Base-by-base conservation (phyloP, 2,797 vertebrate species). In the Saguinus oedipus region DNA sequence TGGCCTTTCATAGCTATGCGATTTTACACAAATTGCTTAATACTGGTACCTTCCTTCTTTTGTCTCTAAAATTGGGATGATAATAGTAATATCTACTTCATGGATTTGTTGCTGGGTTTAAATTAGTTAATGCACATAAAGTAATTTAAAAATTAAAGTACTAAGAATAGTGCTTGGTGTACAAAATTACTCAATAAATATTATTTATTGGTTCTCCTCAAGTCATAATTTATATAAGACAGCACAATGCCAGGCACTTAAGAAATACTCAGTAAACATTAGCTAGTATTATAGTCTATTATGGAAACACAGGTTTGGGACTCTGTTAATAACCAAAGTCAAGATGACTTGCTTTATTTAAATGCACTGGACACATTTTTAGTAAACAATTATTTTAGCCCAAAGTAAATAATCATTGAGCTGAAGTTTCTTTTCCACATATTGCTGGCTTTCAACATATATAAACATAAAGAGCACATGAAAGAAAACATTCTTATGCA, bases 331-430 rank as follows among this genome's bases (percentile, higher is more conserved):
- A 90, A 57, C 1, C 48, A 12, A 85, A 68, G 9, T 83, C 53
- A 90, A 93, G 53, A 92, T 53, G 2, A 61, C 46, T 22, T 79
- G 14, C 27, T 82, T 89, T 50, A 72, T 33, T 70, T 70, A 39
- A 92, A 85, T 24, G 5, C 4, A 74, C 53, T 46, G 50, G 26
- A 57, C 33, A 85, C 70, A 80, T 75, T 88, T 79, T 39, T 90
- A 39, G 19, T 75, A 50, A 83, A 46, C 1, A 76, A 27, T 61
- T 22, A 13, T 33, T 91, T 95, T 68, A 81, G 39, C 79, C 97
- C 98, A 97, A 97, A 97, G 86, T 95, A 97, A 98, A 98, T 93
- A 97, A 94, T 96, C 55, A 88, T 17, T 81, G 88, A 92, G 88
- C 75, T 87, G 80, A 93, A 95, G 70, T 95, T 97, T 95, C 93